Base-by-base conservation (phyloP, 2,888 invertebrate genomes). In the Zygogramma bicolorata region DNA sequence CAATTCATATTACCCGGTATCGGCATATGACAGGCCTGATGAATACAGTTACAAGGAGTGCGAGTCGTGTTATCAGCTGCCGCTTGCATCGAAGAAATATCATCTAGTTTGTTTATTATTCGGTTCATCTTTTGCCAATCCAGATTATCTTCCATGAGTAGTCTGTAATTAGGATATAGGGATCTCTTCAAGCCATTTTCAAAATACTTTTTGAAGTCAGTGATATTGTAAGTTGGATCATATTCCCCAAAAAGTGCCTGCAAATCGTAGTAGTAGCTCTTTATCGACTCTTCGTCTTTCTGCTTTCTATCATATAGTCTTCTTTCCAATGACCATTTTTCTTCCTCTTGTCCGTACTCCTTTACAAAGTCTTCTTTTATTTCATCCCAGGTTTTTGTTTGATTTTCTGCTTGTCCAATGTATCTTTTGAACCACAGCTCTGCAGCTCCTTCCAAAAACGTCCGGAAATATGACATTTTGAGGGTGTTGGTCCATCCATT, bases 231-330 rank as follows among this genome's bases (percentile, higher is more conserved):
- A 10, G 46, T 42, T 46, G 29, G 1, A 13, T 31, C 61, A 20
- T 62, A 46, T 42, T 62, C 62, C 18, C 65, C 46, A 31, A 25
- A 65, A 31, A 65, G 31, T 49, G 53, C 49, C 53, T 49, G 53
- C 6, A 65, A 10, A 15, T 65, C 53, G 31, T 65, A 31, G 18
- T 65, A 65, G 31, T 65, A 65, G 15, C 49, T 49, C 5, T 18
- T 66, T 10, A 66, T 38, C 10, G 58, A 57, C 20, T 66, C 66
- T 1, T 31, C 20, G 22, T 27, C 18, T 40, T 57, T 18, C 34
- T 66, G 58, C 25, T 29, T 59, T 6, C 18, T 59, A 10, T 59
- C 59, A 6, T 59, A 31, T 7, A 59, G 59, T 22, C 20, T 22
- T 53, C 53, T 53, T 27, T 53, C 53, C n/a, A 22, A 27, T 0